Evolutionary conservation across 2,113 vertebrate genomes (phyloP), one percentile per base, ranked within the genome.

Genomic region (Hylia prasina): DNA sequence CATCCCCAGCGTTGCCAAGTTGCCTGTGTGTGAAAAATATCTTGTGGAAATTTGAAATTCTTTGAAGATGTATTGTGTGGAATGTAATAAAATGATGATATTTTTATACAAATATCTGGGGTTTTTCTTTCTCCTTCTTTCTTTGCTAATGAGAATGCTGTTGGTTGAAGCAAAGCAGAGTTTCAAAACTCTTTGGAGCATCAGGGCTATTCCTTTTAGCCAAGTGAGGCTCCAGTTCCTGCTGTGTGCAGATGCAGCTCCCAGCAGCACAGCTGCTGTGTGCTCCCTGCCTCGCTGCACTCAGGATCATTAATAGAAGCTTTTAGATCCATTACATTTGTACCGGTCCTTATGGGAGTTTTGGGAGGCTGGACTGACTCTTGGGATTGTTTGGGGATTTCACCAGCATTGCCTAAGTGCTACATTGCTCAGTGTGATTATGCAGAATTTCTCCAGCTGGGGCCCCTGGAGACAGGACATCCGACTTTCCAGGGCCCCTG

Each of bases 71-170:
- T 98, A 98, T 98, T 99, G 98, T 99, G 97, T 98, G 98, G 99
- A 99, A 99, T 99, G 98, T 99, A 98, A 99, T 98, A 99, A 99
- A 99, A 99, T 98, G 98, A 98, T 98, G 93, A 98, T 99, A 99
- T 99, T 99, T 99, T 99, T 99, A 97, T 99, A 99, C 97, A 97
- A 98, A 98, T 97, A 98, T 96, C 96, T 98, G 96, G 80, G 96
- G 89, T 35, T 94, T 73, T 96, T 97, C 97, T 93, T 97, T 95
- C 93, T 97, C 92, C 95, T 81, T 97, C 94, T 93, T 96, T 95
- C 93, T 94, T 96, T 96, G 95, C 85, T 92, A 95, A 40, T 19
- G 57, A 96, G 93, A 96, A 97, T 8, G 22, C 73, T 96, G 58
- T 92, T 53, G 22, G 83, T 82, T 96, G 93, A 96, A 95, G 82